Evolutionary conservation across 2,113 vertebrate species (phyloP), one percentile per base, ranked within the genome.

Genomic region (Gambusia affinis): DNA sequence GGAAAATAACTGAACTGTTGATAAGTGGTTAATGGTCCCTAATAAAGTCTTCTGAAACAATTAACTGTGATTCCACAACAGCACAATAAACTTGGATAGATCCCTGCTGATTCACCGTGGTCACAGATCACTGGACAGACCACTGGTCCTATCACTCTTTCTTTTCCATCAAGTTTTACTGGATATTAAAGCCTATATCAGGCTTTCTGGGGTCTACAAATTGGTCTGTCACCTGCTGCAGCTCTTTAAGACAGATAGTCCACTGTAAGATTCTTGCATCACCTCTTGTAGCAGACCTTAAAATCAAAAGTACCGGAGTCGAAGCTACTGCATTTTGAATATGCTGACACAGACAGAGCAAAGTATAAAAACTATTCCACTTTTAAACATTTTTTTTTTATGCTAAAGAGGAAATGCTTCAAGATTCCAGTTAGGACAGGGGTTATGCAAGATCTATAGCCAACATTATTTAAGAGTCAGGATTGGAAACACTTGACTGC

Each of bases 1-100:
- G 63, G 67, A 64, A 31, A 64, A 60, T 60, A 78, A 42, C 7
- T 78, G 22, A 70, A 47, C 14, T 78, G 69, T 60, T 33, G 35
- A 66, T 78, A 64, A 0, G 60, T 66, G 35, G 51, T 14, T 57
- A 11, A 64, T 24, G 30, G 60, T n/a, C 35, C 47, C 33, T 64
- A 67, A 37, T 30, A 47, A 0, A 33, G 15, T 72, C 76, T 47
- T 72, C 70, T 62, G 54, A 19, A 62, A 62, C 33, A 54, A 64
- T 33, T 61, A 54, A 61, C 0, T n/a, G 28, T 47, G 62, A 61
- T 72, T 42, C 67, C 22, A 24, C 54, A 70, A 64, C 54, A 37
- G 19, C 33, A 63, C 39, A 60, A 57, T 10, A 64, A 7, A 8
- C 37, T 15, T 2, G 29, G 31, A 60, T 76, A 73, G 72, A 70